Evolutionary conservation across 1,140 invertebrate species (phyloP).

Genomic region (Campoletis sonorensis): DNA sequence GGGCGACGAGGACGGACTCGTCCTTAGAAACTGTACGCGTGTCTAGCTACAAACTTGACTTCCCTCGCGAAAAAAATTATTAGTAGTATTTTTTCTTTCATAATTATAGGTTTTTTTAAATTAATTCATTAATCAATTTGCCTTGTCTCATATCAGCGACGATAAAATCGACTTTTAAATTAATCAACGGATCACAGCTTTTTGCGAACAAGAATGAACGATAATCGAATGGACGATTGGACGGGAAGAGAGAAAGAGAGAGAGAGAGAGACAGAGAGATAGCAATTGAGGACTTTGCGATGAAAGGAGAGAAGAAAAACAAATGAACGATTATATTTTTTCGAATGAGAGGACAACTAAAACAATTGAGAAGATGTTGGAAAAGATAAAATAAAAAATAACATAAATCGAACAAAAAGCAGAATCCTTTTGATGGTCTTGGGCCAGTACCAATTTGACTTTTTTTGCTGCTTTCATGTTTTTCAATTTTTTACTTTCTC

Average conservation of each 20-base stretch:
- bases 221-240: constrained; percentile 56
- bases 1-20: constrained; percentile 35
- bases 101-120: constrained; percentile 18
- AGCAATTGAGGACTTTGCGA: not conserved
- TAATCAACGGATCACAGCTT: constrained; percentile 64
- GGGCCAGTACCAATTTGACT: constrained; percentile 58
- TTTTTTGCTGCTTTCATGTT: constrained; percentile 29
- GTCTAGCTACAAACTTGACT: constrained; percentile 25
- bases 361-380: not conserved
- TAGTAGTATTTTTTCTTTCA: constrained; percentile 41
- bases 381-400: constrained; percentile 29
- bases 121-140: not conserved
- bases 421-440: constrained; percentile 62
- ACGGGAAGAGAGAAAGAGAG: constrained; percentile 40
- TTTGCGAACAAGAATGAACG: constrained; percentile 48
- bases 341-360: not conserved
- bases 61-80: constrained; percentile 29
- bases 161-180: constrained; percentile 35
- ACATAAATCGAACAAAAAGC: constrained; percentile 36
- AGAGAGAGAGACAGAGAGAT: constrained; percentile 1
- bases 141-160: constrained; percentile 29
- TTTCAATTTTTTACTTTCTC: constrained; percentile 60
- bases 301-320: not conserved
- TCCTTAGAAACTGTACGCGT: constrained; percentile 39
- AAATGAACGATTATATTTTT: not conserved